phyloP scores from a whole-genome alignment of 2,113 vertebrate species.

The Vulpes vulpes region DNA sequence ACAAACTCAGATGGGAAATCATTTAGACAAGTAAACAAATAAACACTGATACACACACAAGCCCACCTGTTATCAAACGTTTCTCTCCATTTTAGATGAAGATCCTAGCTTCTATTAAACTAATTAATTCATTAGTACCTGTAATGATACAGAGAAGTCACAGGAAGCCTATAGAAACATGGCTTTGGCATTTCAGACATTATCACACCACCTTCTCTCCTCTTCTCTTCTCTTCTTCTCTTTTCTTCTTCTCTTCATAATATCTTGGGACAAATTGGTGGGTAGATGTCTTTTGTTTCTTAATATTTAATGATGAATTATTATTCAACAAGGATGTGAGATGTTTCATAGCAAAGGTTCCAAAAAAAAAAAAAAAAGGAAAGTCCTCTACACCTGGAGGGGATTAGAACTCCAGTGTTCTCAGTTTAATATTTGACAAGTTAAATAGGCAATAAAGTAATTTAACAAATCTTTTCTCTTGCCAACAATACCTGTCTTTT shows the following conservation, averaged over 20 bases:
- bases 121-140: not conserved
- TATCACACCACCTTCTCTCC: not conserved
- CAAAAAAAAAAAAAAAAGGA: not conserved
- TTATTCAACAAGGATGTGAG: not conserved
- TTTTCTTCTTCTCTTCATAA: not conserved
- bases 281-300: not conserved
- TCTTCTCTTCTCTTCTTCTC: too few species aligned
- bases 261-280: not conserved
- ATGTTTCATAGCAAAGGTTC: not conserved
- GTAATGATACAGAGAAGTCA: not conserved
- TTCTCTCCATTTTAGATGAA: not conserved
- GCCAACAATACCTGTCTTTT: not conserved
- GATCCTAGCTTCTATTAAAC: not conserved
- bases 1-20: not conserved
- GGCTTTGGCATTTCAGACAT: not conserved
- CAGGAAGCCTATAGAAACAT: not conserved
- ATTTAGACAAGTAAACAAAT: not conserved
- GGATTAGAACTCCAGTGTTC: not conserved
- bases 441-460: not conserved
- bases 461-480: not conserved
- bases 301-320: not conserved
- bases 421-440: conserved; percentile 20
- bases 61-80: not conserved
- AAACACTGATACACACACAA: not conserved
- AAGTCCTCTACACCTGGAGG: not conserved